Evolutionary conservation across 2,797 vertebrate species (phyloP).

Genomic region (Paramormyrops hopkinsi): DNA sequence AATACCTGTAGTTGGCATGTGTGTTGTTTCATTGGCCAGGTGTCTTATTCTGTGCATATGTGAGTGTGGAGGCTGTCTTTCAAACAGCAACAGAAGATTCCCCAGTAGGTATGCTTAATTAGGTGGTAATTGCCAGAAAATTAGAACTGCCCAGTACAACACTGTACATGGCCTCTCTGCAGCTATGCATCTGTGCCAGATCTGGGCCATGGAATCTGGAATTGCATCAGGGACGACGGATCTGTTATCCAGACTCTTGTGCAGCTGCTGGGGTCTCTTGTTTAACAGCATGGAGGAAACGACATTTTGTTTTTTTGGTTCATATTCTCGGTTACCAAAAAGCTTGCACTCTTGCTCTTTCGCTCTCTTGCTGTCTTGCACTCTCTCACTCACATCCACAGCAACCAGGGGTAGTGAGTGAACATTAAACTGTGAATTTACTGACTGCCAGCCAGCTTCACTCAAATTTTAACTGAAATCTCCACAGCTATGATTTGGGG

Average conservation of each 20-base stretch:
- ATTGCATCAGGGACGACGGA: neutral
- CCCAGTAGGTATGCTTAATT: neutral
- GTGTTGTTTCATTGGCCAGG: neutral
- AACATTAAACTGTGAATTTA: neutral
- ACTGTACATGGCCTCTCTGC: neutral
- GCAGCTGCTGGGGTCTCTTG: neutral
- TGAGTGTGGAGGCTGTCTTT: neutral
- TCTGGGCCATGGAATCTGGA: neutral
- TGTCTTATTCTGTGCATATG: neutral
- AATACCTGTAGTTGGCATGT: neutral
- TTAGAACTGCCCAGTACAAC: neutral
- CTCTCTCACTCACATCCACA: neutral
- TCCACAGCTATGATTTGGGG: neutral
- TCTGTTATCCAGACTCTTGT: neutral
- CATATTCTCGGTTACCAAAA: neutral
- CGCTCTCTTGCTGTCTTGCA: neutral
- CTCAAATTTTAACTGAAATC: neutral
- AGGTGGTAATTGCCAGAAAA: constrained; percentile 1
- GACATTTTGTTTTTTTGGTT: neutral
- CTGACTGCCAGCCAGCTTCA: neutral
- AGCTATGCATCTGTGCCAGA: neutral
- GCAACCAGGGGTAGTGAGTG: neutral
- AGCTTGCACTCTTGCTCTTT: neutral
- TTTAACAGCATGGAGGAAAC: neutral
- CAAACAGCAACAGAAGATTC: neutral